These are phyloP conservation scores for Phyllotreta striolata DNA, from an alignment of 2,888 invertebrate species.

Conservation along the genomic window DNA sequence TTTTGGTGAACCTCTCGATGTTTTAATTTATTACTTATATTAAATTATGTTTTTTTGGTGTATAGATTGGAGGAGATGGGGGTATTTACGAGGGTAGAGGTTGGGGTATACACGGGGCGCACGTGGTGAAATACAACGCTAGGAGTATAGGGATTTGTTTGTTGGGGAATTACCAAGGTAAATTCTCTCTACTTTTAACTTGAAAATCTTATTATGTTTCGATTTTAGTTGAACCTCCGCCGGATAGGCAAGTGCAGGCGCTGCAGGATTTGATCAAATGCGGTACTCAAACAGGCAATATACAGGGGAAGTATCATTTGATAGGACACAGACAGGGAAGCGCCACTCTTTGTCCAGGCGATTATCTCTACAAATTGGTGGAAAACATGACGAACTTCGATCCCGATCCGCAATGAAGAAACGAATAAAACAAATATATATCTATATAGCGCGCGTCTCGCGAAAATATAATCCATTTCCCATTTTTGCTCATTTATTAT, in stretches of 20 bases:
- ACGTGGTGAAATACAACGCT: constrained; percentile 68
- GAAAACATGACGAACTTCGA: constrained; percentile 32
- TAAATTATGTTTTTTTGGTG: constrained; percentile 31
- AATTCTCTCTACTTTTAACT: too few species aligned
- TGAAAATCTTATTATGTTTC: constrained; percentile 24
- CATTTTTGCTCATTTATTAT: constrained; percentile 53
- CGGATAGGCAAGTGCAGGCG: constrained; percentile 27
- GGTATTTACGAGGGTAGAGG: constrained; percentile 72
- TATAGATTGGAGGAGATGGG: constrained; percentile 71
- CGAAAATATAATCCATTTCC: constrained; percentile 43
- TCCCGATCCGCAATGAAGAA: constrained; percentile 27
- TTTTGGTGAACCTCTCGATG: constrained; percentile 53
- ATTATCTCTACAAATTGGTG: constrained; percentile 31
- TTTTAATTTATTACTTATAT: too few species aligned
- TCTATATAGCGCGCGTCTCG: neutral
- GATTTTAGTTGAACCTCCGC: constrained; percentile 32
- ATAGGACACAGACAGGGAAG: constrained; percentile 39
- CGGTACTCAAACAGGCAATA: constrained; percentile 17
- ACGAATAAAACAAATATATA: neutral
- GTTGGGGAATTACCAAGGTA: constrained; percentile 61
- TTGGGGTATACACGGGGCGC: constrained; percentile 69
- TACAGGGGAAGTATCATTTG: constrained; percentile 32
- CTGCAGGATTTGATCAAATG: constrained; percentile 36
- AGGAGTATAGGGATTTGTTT: constrained; percentile 70
- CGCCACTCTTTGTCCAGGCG: constrained; percentile 38